Evolutionary conservation across 2,797 vertebrate species (phyloP), one percentile per base, ranked within the genome.

Genomic region (Australoheros facetus): DNA sequence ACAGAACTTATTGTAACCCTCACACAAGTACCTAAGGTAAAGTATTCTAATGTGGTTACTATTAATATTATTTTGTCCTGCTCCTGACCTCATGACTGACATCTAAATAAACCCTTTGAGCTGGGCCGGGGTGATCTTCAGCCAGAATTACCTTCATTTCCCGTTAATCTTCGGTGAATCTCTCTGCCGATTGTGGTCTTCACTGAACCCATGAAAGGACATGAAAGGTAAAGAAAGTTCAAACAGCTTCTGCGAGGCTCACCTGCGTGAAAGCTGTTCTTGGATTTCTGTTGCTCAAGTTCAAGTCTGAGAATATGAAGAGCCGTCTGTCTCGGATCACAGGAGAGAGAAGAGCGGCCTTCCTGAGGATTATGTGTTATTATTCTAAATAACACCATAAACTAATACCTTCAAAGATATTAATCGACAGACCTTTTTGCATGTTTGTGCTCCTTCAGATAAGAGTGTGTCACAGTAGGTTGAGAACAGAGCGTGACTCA

Each of bases 401-500:
- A 53, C 8, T 2, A 64, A 75, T 42, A 53, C 56, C 37, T 37
- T 56, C 16, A 58, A 32, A 51, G 42, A 56, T 30, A 71, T 84
- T 83, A 80, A 77, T 59, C 48, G 82, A 37, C 74, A 66, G 37
- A 62, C 69, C 45, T 62, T 48, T 21, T 34, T 54, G 51, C 11
- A 39, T 69, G 64, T 69, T 69, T 69, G 58, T 55, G 57, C 53
- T 51, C 34, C 56, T 78, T 54, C 21, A 78, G 58, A 77, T 82
- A 58, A 34, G 42, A 73, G 76, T n/a, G 82, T 62, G 77, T 80
- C 77, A 73, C 77, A 73, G 71, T 23, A 53, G 74, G 60, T 39
- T 45, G 64, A 60, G 66, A 88, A 72, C 75, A 59, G 56, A 83
- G 85, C 5, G 71, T 90, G 89, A 89, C 84, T 89, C 83, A 77